These are phyloP conservation scores for Notothenia rossii DNA, from an alignment of 2,113 vertebrate genomes.

Conservation along the genomic window DNA sequence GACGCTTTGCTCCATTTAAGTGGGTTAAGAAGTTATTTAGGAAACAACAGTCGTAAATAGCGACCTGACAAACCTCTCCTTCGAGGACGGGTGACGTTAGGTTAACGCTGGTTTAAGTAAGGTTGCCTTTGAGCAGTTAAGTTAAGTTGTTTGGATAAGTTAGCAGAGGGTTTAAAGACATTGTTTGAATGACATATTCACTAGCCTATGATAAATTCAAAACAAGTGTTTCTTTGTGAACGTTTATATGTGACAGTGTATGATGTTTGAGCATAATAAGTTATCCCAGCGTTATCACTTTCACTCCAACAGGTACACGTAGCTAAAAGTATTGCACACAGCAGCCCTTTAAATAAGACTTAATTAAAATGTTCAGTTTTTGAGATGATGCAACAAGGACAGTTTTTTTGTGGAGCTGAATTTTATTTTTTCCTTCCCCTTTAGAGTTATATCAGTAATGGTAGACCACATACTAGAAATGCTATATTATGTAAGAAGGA, in stretches of 20 bases:
- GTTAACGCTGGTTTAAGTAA: neutral
- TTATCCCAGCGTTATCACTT: neutral
- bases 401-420: neutral
- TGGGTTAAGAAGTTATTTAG: conserved; percentile 1
- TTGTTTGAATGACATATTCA: neutral
- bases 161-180: conserved; percentile 4
- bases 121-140: neutral
- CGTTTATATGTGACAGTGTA: neutral
- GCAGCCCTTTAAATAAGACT: neutral
- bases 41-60: no score
- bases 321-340: neutral
- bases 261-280: neutral
- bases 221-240: neutral
- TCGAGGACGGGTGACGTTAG: neutral
- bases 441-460: neutral
- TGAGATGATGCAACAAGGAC: neutral
- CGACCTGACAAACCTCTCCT: accelerated
- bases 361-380: neutral
- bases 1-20: neutral
- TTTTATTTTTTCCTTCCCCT: neutral
- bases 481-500: neutral
- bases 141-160: conserved; percentile 19
- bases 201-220: neutral
- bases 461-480: neutral
- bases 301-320: no score